Evolutionary conservation across 1,140 invertebrate genomes (phyloP), one percentile per base, ranked within the genome.

Genomic region (Drosophila asahinai): DNA sequence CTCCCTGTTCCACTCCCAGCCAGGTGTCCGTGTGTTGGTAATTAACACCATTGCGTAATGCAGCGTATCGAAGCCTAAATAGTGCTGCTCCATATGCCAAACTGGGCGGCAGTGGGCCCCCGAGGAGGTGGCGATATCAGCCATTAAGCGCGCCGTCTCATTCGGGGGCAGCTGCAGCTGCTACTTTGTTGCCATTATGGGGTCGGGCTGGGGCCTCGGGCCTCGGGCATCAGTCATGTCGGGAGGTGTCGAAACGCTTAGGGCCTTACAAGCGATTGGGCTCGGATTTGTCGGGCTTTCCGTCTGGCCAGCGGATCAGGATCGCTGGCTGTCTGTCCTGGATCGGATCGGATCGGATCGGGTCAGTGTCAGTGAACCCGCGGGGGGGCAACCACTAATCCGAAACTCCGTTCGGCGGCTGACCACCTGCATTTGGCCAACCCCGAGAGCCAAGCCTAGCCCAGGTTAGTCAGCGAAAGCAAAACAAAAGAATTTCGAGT

Each of bases 1-100:
- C 30, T 60, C 54, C 72, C 33, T 51, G 27, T 62, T 45, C 33
- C 67, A 60, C 40, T 77, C 45, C 42, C 55, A 14, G 47, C 58
- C 54, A 67, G 36, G 70, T 49, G 60, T 77, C 77, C 68, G 63
- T 86, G 81, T 91, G 81, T 82, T 86, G 51, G 89, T 91, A 91
- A 91, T 91, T 91, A 91, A 91, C 89, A 91, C 89, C 89, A 91
- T 91, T 91, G 89, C 89, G 89, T 91, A 91, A 91, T 91, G 89
- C 89, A 91, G 89, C 89, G 87, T 91, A 91, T 91, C 89, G 89
- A 91, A 91, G 89, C 89, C 89, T 91, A 84, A 87, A 87, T 91
- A 91, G 89, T 91, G 89, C 89, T 89, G 86, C 86, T 90, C 86
- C 86, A 90, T 82, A 90, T 90, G 86, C 76, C 68, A 86, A 81